Evolutionary conservation across 2,888 invertebrate species (phyloP), one percentile per base, ranked within the genome.

Genomic region (Nemoura dubitans): DNA sequence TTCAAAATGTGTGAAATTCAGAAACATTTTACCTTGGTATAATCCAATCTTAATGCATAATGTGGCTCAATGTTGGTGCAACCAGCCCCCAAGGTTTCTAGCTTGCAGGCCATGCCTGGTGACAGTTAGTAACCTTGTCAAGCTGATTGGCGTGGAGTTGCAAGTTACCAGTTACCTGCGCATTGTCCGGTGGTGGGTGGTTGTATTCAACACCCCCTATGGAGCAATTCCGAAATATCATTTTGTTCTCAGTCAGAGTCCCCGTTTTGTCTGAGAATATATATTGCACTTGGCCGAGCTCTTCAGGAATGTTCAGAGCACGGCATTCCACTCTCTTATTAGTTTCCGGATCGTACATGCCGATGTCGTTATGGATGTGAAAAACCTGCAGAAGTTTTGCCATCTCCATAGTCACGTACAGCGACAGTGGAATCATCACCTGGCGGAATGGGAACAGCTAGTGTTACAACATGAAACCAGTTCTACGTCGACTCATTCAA

Each of bases 211-310:
- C 94, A 0, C 98, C 98, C 29, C 95, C 96, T 30, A 99, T 95
- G 0, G 97, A 95, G 90, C 98, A 99, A 84, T 97, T 94, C 87
- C 97, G 94, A 92, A 99, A 99, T 90, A 98, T 94, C 99, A 99
- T 99, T 92, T 97, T 96, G 91, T 99, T 99, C 92, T 99, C 98
- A 0, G 99, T 99, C 87, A 99, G 92, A 0, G 99, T 99, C 6
- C 99, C 99, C 0, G 99, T 99, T 92, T 99, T 99, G 91, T 99
- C 99, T 14, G 97, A 98, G 92, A 99, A 99, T 88, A 99, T 94
- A 90, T 99, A 98, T 90, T 97, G 96, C 84, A 97, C 94, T 93
- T 99, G 99, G 0, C 99, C 99, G 89, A 99, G 93, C 92, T 99
- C 99, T 92, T 99, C 99, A 0, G 98, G 98, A 88, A 99, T 98